These are phyloP conservation scores for Halichoerus grypus DNA, from an alignment of 2,113 vertebrate genomes.

Conservation along the genomic window DNA sequence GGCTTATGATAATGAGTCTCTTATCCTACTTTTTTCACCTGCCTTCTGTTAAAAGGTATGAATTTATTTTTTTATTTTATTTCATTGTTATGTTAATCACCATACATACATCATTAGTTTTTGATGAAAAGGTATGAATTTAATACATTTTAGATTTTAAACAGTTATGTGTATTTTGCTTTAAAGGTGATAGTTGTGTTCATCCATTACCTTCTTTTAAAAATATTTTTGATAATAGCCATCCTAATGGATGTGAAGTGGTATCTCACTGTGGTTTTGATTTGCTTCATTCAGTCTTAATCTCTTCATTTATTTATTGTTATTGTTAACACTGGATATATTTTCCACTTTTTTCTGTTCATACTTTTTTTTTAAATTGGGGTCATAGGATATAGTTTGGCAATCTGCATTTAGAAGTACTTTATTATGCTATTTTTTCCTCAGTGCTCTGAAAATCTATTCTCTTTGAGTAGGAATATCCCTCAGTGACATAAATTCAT, in stretches of 20 bases:
- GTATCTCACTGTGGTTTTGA: background rate
- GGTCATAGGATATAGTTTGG: background rate
- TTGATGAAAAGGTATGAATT: background rate
- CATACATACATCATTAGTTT: too few relatives aligned
- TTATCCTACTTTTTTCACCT: constrained; percentile 4
- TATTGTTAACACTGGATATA: constrained; percentile 6
- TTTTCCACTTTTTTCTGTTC: constrained; percentile 20
- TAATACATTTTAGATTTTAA: constrained; percentile 34
- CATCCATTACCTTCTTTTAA: constrained; percentile 46
- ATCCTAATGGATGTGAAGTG: background rate
- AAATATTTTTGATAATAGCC: constrained; percentile 2
- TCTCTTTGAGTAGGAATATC: constrained; percentile 97
- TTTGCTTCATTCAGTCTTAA: constrained; percentile 58
- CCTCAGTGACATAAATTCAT: constrained; percentile 96
- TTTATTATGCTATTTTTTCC: constrained; percentile 78
- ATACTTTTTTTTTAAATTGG: background rate
- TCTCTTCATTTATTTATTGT: background rate
- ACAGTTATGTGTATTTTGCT: background rate
- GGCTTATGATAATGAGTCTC: background rate
- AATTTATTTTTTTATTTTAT: background rate
- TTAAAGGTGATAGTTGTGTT: background rate
- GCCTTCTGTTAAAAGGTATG: background rate
- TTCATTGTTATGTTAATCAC: too few relatives aligned
- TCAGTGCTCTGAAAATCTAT: constrained; percentile 96
- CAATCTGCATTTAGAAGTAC: background rate